These are phyloP conservation scores for Decapterus maruadsi DNA, from an alignment of 2,797 vertebrate species.

Conservation along the genomic window DNA sequence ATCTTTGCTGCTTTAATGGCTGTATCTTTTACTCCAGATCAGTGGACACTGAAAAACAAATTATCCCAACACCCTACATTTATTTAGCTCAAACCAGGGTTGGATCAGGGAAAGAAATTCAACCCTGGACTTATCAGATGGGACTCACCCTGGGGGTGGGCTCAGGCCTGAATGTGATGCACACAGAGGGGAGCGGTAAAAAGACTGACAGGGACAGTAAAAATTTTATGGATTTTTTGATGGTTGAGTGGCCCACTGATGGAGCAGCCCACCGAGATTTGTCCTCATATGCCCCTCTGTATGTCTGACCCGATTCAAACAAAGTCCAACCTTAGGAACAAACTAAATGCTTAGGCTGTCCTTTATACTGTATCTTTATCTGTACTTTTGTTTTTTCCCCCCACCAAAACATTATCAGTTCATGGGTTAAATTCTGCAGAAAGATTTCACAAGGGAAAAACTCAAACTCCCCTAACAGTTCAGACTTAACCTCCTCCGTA, in stretches of 20 bases:
- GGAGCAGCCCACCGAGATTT: not conserved
- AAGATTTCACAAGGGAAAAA: constrained; percentile 1
- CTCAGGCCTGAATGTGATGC: too few species aligned
- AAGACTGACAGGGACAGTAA: not conserved
- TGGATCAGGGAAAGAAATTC: not conserved
- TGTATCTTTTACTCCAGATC: constrained; percentile 60
- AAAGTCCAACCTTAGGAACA: constrained; percentile 13
- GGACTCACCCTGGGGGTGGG: not conserved
- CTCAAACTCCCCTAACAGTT: constrained; percentile 2
- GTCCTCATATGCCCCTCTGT: not conserved
- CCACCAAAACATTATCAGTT: not conserved
- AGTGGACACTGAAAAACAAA: constrained; percentile 60
- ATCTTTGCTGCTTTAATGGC: constrained; percentile 67
- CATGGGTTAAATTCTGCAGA: constrained; percentile 1
- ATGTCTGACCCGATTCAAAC: not conserved
- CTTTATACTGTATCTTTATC: not conserved
- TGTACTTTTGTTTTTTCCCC: not conserved
- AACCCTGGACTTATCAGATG: not conserved
- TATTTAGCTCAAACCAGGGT: constrained; percentile 37
- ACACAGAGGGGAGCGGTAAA: too few species aligned
- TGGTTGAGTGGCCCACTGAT: not conserved
- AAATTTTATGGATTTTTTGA: constrained; percentile 4
- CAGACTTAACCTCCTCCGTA: not conserved
- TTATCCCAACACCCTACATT: constrained; percentile 41
- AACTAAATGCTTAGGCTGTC: not conserved